Evolutionary conservation across 2,797 vertebrate genomes (phyloP), one percentile per base, ranked within the genome.

Genomic region (Salmo trutta): DNA sequence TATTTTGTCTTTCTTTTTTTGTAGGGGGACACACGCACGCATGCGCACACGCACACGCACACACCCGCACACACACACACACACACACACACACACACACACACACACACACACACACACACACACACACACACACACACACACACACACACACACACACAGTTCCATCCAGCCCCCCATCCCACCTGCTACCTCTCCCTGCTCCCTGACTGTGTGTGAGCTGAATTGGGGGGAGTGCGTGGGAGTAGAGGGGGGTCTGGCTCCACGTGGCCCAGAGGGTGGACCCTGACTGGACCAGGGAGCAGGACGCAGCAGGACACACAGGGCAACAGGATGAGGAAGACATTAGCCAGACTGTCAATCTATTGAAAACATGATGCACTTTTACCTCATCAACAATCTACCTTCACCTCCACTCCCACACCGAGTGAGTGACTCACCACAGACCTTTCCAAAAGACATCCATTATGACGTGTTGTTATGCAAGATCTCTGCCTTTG

Each of bases 311-410:
- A 79, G 62, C 87, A 86, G 84, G 85, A 85, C 65, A 59, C 77
- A 84, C 88, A 79, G 86, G 85, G 90, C 88, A 89, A 89, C 91
- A 92, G 93, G 93, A 94, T 90, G 84, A 90, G 93, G 93, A 94
- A 94, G 88, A 92, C 91, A 92, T 94, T 92, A 92, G 92, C 90
- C 80, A 81, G 90, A 76, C 77, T 77, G 74, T 79, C 62, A 86
- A 89, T 91, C 91, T 93, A 91, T 88, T 93, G 88, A 91, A 85
- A 86, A 87, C 78, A 78, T 91, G 91, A 78, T 91, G 91, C 81
- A 85, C 88, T 89, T 82, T 91, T 93, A 91, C 89, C 91, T 92
- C 88, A 91, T 92, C 24, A 89, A 89, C 90, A 91, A 31, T 91
- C 54, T 27, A n/a, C 54, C 8, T 59, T 47, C 71, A 41, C 59